Evolutionary conservation across 2,888 invertebrate species (phyloP), one percentile per base, ranked within the genome.

Genomic region (Melinaea menophilus): DNA sequence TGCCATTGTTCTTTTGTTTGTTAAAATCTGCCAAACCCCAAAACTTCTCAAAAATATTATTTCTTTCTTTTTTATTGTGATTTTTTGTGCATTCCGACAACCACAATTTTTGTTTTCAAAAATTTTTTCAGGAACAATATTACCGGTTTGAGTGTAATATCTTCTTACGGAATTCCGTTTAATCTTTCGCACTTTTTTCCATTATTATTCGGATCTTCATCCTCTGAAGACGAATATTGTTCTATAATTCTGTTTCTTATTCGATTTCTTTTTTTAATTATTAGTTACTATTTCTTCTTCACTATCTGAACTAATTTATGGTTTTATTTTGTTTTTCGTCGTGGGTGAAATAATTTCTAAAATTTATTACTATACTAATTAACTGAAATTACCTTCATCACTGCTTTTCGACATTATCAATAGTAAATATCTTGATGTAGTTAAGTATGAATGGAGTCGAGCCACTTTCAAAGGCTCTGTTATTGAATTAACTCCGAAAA

Each of bases 371-470:
- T n/a, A n/a, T 46, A 46, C 3, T 5, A 46, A 46, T 46, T 46
- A 46, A 46, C 4, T 46, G 46, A 46, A 46, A 46, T 46, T 46
- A 46, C 46, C 46, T 46, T 46, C 46, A 46, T 46, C 46, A 4
- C 46, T 3, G 46, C 46, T 3, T 46, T 46, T 4, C 46, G 46
- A 46, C 2, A 46, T 5, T 46, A 46, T 46, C 46, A 46, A 46
- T 46, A 46, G 46, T 46, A 46, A n/a, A n/a, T n/a, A n/a, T n/a
- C n/a, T 46, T 46, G 46, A 46, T 46, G 22, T 46, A n/a, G n/a
- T n/a, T n/a, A n/a, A n/a, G n/a, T n/a, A 46, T 46, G 4, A 46
- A 46, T 46, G 46, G 46, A 5, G 46, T 46, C 4, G 46, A n/a
- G 7, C 3, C 7, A 4, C 46, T 46, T 46, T 46, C 46, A 5